phyloP scores from a whole-genome alignment of 2,888 invertebrate species.

The Catocala fraxini region DNA sequence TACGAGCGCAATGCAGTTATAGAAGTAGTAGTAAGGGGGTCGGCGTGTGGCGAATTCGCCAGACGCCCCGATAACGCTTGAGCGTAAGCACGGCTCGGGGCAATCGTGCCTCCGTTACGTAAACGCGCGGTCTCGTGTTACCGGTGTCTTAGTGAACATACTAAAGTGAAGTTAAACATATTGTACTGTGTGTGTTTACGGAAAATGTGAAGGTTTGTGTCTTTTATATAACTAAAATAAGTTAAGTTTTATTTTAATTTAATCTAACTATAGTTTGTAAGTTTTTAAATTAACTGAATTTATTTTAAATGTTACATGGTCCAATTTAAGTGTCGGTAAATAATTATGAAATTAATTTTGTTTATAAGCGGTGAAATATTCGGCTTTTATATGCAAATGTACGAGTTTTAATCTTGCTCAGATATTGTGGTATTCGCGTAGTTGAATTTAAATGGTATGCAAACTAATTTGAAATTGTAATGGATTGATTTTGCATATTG shows the following conservation, averaged over 20 bases:
- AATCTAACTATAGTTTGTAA: conserved; percentile 23
- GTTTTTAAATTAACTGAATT: conserved; percentile 21
- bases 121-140: conserved; percentile 53
- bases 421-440: not conserved
- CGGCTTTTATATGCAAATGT: conserved; percentile 50
- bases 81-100: conserved; percentile 74
- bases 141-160: conserved; percentile 45
- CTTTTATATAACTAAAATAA: conserved; percentile 21
- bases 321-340: conserved; percentile 34
- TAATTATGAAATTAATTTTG: conserved; percentile 56
- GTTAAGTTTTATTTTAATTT: conserved; percentile 10
- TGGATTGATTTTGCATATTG: conserved; percentile 9
- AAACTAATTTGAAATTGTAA: conserved; percentile 11
- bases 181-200: conserved; percentile 52
- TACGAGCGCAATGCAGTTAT: conserved; percentile 83
- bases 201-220: conserved; percentile 67
- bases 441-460: conserved; percentile 12
- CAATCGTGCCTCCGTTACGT: conserved; percentile 59
- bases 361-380: conserved; percentile 43
- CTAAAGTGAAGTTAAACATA: conserved; percentile 49
- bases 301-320: conserved; percentile 42
- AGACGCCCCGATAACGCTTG: conserved; percentile 78
- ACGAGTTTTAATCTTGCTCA: conserved; percentile 6
- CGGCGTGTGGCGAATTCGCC: conserved; percentile 63
- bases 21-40: conserved; percentile 62